phyloP scores from a whole-genome alignment of 2,797 vertebrate species.

The Zenarchopterus dispar region DNA sequence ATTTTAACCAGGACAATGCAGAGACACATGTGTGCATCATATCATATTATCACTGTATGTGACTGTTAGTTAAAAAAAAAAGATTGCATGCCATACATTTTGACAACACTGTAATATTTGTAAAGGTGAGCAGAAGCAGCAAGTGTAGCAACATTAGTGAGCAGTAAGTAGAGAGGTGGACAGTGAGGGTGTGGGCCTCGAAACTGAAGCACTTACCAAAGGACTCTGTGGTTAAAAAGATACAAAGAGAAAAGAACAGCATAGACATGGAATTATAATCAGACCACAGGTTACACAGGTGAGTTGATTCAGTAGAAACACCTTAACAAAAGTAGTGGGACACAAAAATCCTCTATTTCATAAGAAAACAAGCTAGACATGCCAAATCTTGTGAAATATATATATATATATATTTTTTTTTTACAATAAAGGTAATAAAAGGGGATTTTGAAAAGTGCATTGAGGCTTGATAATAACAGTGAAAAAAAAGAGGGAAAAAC shows the following conservation, averaged over 20 bases:
- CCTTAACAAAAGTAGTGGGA: slow-evolving; percentile 84
- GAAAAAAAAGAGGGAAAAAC: slow-evolving; percentile 63
- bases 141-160: slow-evolving; percentile 82
- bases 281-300: slow-evolving; percentile 83
- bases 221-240: slow-evolving; percentile 99
- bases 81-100: slow-evolving; percentile 98
- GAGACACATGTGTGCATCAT: slow-evolving; percentile 31
- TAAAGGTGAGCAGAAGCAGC: slow-evolving; percentile 88
- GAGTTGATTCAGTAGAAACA: slow-evolving; percentile 82
- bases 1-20: slow-evolving; percentile 11
- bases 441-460: slow-evolving; percentile 50
- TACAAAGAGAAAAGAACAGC: slow-evolving; percentile 99
- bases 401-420: slow-evolving; percentile 17
- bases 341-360: slow-evolving; percentile 28
- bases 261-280: slow-evolving; percentile 98
- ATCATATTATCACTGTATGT: slow-evolving; percentile 67
- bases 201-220: slow-evolving; percentile 99
- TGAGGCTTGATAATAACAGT: slow-evolving; percentile 54
- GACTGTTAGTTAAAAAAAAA: slow-evolving; percentile 85
- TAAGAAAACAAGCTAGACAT: slow-evolving; percentile 16
- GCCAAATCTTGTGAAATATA: slow-evolving; percentile 17
- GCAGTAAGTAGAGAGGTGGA: slow-evolving; percentile 79
- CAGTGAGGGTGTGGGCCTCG: slow-evolving; percentile 89
- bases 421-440: slow-evolving; percentile 76
- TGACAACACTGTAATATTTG: slow-evolving; percentile 86